Conservation (phyloP, 2,888 invertebrate genomes). For the Aporophyla nigra region DNA sequence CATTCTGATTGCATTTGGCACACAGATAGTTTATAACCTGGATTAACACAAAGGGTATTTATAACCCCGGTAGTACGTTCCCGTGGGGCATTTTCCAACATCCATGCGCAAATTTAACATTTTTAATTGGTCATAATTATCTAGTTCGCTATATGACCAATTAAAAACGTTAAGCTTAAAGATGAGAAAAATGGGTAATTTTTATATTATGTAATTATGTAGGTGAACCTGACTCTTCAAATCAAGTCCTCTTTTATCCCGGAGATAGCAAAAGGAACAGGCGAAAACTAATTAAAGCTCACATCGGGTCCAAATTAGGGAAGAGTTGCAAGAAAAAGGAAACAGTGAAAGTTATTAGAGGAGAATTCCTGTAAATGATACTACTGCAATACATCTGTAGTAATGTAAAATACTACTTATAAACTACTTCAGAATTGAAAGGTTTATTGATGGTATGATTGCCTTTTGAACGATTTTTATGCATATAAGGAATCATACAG, state of each 20-base stretch:
- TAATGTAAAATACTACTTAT: too few relatives aligned
- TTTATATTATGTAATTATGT: neutral
- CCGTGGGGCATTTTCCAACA: too few relatives aligned
- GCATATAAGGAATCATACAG: neutral
- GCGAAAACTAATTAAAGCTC: neutral
- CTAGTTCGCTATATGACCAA: neutral
- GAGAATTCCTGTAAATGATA: neutral
- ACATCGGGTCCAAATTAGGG: neutral
- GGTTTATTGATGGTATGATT: neutral
- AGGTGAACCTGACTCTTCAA: conserved; percentile 9
- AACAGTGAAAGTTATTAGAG: neutral
- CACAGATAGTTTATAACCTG: too few relatives aligned
- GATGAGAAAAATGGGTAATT: neutral
- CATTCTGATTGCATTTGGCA: too few relatives aligned
- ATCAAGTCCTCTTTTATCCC: conserved; percentile 5
- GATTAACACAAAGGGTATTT: too few relatives aligned
- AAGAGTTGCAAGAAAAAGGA: neutral
- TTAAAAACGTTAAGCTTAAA: conserved; percentile 1
- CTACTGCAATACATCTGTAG: too few relatives aligned
- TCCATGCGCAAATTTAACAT: too few relatives aligned
- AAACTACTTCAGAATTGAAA: neutral
- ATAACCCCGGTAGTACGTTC: too few relatives aligned
- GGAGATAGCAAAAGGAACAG: neutral
- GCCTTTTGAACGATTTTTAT: neutral
- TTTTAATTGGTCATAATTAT: too few relatives aligned